These are phyloP conservation scores for Euplagia quadripunctaria DNA, from an alignment of 2,888 invertebrate species.

Conservation along the genomic window DNA sequence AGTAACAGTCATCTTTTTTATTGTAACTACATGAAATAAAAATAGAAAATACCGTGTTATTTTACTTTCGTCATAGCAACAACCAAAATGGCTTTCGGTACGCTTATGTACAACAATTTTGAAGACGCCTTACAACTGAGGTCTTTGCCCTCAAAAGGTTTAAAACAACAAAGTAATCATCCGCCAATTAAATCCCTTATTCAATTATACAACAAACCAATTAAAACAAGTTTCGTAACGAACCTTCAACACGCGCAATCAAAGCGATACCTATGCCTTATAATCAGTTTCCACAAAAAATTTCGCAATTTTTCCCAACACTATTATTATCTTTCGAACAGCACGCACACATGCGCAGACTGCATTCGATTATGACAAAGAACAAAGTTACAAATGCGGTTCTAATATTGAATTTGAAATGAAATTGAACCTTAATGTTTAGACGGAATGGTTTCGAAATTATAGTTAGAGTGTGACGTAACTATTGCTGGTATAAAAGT, in stretches of 20 bases:
- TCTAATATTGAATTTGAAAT: constrained; percentile 21
- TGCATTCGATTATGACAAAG: constrained; percentile 72
- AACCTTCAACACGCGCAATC: constrained; percentile 60
- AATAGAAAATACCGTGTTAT: neutral
- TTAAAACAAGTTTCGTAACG: constrained; percentile 53
- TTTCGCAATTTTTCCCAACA: constrained; percentile 77
- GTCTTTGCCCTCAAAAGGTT: constrained; percentile 22
- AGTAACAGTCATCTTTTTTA: neutral
- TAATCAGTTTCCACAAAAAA: constrained; percentile 73
- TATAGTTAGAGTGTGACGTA: constrained; percentile 31
- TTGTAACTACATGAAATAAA: neutral
- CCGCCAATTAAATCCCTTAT: constrained; percentile 30
- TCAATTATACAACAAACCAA: constrained; percentile 50
- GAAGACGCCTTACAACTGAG: neutral
- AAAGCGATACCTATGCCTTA: constrained; percentile 61
- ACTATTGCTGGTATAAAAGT: constrained; percentile 53
- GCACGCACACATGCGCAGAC: constrained; percentile 67
- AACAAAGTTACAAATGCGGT: constrained; percentile 56
- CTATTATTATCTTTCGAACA: constrained; percentile 74
- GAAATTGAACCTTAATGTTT: constrained; percentile 55
- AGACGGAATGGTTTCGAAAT: constrained; percentile 38
- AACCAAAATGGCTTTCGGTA: neutral
- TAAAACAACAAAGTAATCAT: constrained; percentile 29
- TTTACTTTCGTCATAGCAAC: neutral
- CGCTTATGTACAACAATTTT: constrained; percentile 2